Evolutionary conservation across 2,797 vertebrate species (phyloP), one percentile per base, ranked within the genome.

Genomic region (Spinus olivaceus): DNA sequence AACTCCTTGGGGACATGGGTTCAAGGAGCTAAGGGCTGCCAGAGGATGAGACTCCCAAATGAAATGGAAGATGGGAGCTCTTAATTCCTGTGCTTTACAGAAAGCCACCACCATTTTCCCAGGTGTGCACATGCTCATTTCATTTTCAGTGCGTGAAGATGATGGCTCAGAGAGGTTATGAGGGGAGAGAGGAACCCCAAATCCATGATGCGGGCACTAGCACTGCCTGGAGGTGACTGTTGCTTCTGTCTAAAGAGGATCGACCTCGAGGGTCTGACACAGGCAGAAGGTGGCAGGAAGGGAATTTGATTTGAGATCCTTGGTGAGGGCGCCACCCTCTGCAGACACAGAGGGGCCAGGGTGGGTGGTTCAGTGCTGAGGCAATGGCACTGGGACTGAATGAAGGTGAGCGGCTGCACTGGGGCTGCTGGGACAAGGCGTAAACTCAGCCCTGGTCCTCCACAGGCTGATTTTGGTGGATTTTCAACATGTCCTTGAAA

Each of bases 301-400:
- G 39, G 14, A 56, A 28, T 3, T 59, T 27, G 27, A 9, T 50
- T 35, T 32, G 60, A 47, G 35, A 5, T 13, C n/a, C 30, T 25
- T 23, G 57, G 50, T 57, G 25, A 76, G 42, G 63, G 71, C 47
- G 15, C 12, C 30, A 53, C 7, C 2, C 14, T 47, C 30, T 66
- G 25, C 39, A 90, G 76, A 8, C 1, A 0, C 4, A 30, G 60
- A 16, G 22, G 18, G 33, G 14, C 4, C 5, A 28, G 16, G 28
- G 35, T 0, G 0, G n/a, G 28, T 25, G 27, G 35, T 54, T 63
- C 2, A 2, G 19, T 42, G 54, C 35, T 3, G 4, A 57, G 53
- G 23, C 27, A 81, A n/a, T 25, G 1, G 0, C 33, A 16, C 32
- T 64, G 32, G 1, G 1, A 7, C 33, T 20, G 3, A 18, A 3